Percentiles rank a stretch among this genome's conserved stretches.
Evolutionary conservation across 2,888 invertebrate genomes (phyloP).

Genomic region (Phengaris arion): DNA sequence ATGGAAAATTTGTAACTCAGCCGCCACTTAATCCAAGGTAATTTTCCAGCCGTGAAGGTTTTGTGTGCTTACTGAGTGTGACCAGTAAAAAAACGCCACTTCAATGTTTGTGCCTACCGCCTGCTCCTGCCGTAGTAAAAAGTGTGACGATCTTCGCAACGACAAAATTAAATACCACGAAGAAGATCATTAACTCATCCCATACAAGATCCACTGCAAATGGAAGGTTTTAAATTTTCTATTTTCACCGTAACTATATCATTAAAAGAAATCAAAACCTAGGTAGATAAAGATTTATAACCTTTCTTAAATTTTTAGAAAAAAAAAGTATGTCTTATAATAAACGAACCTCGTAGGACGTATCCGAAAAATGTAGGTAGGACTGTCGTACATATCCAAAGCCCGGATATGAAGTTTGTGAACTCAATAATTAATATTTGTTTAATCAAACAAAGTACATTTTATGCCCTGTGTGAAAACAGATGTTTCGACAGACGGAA

Average conservation of each 20-base stretch:
- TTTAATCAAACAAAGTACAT: constrained; percentile 9
- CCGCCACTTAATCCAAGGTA: constrained; percentile 46
- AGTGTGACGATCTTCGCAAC: not conserved
- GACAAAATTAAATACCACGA: not conserved
- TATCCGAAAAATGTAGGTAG: constrained; percentile 1
- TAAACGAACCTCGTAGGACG: not conserved
- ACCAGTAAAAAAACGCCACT: constrained; percentile 40
- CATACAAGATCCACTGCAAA: no score
- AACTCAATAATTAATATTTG: not conserved
- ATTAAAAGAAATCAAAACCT: no score
- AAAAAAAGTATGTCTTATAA: not conserved
- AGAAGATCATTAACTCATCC: not conserved
- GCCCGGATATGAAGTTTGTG: not conserved
- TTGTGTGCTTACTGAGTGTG: constrained; percentile 38
- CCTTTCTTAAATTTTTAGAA: no score
- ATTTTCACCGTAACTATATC: no score
- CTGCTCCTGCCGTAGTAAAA: constrained; percentile 22
- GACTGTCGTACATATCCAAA: not conserved
- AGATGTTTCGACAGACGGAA: constrained; percentile 24
- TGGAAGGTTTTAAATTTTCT: no score
- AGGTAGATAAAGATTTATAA: no score
- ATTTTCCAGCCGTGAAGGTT: constrained; percentile 58
- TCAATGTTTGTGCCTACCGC: constrained; percentile 32
- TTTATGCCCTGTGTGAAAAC: constrained; percentile 22
- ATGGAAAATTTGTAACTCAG: constrained; percentile 16